Evolutionary conservation across 2,888 invertebrate species (phyloP).

Genomic region (Ormia ochracea): DNA sequence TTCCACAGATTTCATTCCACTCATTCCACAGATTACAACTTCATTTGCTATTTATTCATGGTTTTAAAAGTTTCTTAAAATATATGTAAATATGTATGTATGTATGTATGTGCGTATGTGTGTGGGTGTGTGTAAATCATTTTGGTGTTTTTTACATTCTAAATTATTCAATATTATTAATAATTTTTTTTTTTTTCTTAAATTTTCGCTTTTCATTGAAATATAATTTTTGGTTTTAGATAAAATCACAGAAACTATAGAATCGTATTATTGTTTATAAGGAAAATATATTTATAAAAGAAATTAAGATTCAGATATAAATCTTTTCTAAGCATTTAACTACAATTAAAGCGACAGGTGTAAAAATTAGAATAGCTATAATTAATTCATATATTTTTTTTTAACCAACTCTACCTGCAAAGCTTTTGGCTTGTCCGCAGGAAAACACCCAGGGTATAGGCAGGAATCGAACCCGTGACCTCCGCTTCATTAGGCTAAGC

Average conservation of each 20-base stretch:
- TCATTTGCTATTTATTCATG: slow-evolving; percentile 26
- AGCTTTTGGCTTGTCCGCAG: too few relatives aligned
- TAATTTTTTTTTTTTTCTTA: background rate
- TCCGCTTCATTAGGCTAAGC: too few relatives aligned
- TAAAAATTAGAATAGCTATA: too few relatives aligned
- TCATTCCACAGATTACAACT: background rate
- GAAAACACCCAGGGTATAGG: too few relatives aligned
- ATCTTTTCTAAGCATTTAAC: too few relatives aligned
- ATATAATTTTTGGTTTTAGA: slow-evolving; percentile 27
- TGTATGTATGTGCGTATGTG: too few relatives aligned
- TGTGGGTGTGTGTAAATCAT: slow-evolving; percentile 16
- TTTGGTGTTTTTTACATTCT: slow-evolving; percentile 14
- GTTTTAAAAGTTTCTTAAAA: slow-evolving; percentile 2
- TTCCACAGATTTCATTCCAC: background rate
- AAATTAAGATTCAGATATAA: too few relatives aligned
- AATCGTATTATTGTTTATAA: slow-evolving; percentile 21
- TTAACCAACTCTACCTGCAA: too few relatives aligned
- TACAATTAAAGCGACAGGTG: slow-evolving; percentile 23
- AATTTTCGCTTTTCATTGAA: slow-evolving; percentile 1
- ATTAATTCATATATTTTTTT: too few relatives aligned
- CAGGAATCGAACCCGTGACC: too few relatives aligned
- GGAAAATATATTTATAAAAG: too few relatives aligned
- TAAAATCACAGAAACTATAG: slow-evolving; percentile 59
- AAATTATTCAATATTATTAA: slow-evolving; percentile 8
- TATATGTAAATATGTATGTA: too few relatives aligned